A percentile compares a stretch with the other conserved stretches of the same genome.
Conservation (phyloP, 2,797 vertebrate genomes). For the Rhincodon typus region DNA sequence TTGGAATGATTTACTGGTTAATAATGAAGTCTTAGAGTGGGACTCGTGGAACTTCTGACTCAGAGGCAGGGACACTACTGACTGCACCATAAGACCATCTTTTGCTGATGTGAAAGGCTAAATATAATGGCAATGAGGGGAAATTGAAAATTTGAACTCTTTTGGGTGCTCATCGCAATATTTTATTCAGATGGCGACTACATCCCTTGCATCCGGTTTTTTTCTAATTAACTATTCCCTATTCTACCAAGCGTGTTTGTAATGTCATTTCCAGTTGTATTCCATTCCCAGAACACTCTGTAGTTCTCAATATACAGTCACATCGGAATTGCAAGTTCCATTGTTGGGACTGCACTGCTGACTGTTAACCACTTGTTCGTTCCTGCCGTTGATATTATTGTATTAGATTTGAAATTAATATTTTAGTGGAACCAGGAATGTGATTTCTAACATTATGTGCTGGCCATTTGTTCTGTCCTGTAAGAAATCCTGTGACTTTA, state of each 20-base stretch:
- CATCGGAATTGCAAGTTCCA: background rate
- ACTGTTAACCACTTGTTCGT: background rate
- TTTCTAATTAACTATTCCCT: background rate
- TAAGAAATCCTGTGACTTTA: too few species aligned
- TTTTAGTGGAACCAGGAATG: background rate
- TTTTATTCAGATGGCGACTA: background rate
- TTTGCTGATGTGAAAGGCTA: background rate
- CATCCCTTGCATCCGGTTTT: background rate
- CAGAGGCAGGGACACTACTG: too few species aligned
- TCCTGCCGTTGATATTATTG: background rate
- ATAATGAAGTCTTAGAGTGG: too few species aligned
- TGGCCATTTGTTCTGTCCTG: too few species aligned
- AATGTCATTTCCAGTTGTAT: background rate
- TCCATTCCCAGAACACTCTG: background rate
- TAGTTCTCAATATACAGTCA: background rate
- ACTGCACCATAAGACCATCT: too few species aligned
- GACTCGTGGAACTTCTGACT: too few species aligned
- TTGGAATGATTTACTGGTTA: too few species aligned
- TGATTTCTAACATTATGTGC: background rate
- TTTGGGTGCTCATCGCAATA: background rate
- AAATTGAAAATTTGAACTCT: background rate
- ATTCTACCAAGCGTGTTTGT: background rate
- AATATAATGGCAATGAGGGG: background rate
- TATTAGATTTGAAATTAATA: background rate
- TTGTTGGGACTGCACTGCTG: background rate